Evolutionary conservation across 2,888 invertebrate genomes (phyloP).

Genomic region (Drosophila austrosaltans): DNA sequence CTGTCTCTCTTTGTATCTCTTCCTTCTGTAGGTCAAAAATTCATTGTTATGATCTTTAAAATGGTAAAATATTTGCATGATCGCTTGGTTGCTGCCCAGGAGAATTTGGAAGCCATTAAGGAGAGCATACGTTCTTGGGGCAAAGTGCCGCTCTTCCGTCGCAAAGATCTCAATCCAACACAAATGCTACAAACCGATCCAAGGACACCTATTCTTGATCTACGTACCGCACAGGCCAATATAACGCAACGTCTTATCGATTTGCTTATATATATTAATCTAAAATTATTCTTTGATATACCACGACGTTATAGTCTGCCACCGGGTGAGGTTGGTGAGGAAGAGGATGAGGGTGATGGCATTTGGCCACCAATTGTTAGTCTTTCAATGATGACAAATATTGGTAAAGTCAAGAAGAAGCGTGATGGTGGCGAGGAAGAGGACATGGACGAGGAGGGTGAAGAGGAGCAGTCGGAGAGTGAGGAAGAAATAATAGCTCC

Average conservation of each 20-base stretch:
- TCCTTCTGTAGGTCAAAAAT: conserved; percentile 85
- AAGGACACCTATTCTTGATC: conserved; percentile 57
- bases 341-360: conserved; percentile 45
- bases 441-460: conserved; percentile 32
- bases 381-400: conserved; percentile 44
- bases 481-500: conserved; percentile 50
- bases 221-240: conserved; percentile 82
- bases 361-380: conserved; percentile 45
- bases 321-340: conserved; percentile 52
- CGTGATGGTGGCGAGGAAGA: conserved; percentile 17
- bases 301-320: conserved; percentile 62
- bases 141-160: conserved; percentile 88
- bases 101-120: conserved; percentile 86
- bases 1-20: too few species aligned
- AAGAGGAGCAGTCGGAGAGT: conserved; percentile 49
- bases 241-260: conserved; percentile 86
- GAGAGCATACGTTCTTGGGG: conserved; percentile 89
- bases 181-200: conserved; percentile 85
- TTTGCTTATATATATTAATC: conserved; percentile 87
- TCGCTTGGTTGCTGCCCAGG: conserved; percentile 88
- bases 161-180: conserved; percentile 88
- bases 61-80: conserved; percentile 89
- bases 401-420: conserved; percentile 41
- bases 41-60: conserved; percentile 88
- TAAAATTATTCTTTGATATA: conserved; percentile 87